These are phyloP conservation scores for Dione juno DNA, from an alignment of 2,888 invertebrate species.

Conservation along the genomic window DNA sequence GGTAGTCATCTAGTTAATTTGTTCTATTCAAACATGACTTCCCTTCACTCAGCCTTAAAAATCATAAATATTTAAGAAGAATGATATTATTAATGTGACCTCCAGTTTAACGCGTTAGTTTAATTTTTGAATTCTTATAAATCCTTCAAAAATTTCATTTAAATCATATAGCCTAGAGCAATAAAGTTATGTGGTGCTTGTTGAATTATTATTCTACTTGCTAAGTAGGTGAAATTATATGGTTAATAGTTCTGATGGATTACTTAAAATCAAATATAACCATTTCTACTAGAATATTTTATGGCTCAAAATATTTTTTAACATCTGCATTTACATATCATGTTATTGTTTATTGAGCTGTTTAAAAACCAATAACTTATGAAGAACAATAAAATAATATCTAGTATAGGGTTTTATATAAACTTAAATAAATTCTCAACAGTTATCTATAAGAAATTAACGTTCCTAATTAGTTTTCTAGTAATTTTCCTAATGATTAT, in stretches of 20 bases:
- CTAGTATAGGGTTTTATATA: not conserved
- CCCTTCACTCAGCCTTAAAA: slow-evolving; percentile 63
- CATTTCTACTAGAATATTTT: not conserved
- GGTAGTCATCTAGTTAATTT: slow-evolving; percentile 31
- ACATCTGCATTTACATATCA: not conserved
- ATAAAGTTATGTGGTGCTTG: slow-evolving; percentile 18
- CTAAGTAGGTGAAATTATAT: slow-evolving; percentile 65
- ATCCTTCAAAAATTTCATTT: not conserved
- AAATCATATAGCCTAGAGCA: slow-evolving; percentile 9
- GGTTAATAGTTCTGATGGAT: slow-evolving; percentile 51
- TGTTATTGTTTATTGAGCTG: slow-evolving; percentile 4
- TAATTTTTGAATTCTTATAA: slow-evolving; percentile 48
- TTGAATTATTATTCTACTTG: slow-evolving; percentile 59
- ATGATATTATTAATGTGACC: slow-evolving; percentile 64
- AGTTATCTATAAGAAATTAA: no score
- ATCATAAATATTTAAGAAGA: no score
- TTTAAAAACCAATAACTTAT: not conserved
- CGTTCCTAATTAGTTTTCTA: slow-evolving; percentile 6
- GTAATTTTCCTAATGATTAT: not conserved
- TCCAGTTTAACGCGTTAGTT: slow-evolving; percentile 61
- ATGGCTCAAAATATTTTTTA: not conserved
- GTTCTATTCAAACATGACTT: slow-evolving; percentile 46
- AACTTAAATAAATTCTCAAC: not conserved
- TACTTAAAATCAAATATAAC: not conserved
- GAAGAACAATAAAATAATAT: not conserved